A percentile compares a stretch with the other conserved stretches of the same genome.
Evolutionary conservation across 2,888 invertebrate genomes (phyloP).

Genomic region (Acronicta psi): DNA sequence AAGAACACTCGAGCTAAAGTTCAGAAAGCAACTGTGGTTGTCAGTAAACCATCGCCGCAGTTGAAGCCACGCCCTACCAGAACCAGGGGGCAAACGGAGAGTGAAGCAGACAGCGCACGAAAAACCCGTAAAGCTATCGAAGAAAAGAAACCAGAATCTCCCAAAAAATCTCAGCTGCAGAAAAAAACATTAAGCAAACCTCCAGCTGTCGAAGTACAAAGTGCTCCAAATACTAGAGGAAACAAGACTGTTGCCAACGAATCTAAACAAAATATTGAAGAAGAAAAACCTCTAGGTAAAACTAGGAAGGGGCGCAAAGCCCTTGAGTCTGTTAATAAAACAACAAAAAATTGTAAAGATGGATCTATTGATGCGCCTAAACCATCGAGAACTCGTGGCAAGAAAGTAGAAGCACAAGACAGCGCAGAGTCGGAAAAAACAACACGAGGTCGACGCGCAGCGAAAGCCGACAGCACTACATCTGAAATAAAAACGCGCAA

Average conservation of each 20-base stretch:
- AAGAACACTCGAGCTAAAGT: constrained; percentile 64
- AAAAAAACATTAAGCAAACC: constrained; percentile 19
- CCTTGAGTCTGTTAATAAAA: constrained; percentile 23
- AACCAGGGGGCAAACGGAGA: constrained; percentile 17
- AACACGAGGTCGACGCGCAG: constrained; percentile 39
- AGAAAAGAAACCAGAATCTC: constrained; percentile 50
- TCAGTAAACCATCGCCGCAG: constrained; percentile 67
- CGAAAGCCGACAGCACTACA: constrained; percentile 13
- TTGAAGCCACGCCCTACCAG: constrained; percentile 60
- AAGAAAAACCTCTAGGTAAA: constrained; percentile 19
- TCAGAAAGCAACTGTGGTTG: constrained; percentile 56
- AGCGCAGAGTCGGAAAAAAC: constrained; percentile 38
- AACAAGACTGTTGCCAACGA: constrained; percentile 31
- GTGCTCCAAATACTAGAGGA: constrained; percentile 44
- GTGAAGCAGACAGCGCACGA: constrained; percentile 26
- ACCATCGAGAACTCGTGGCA: constrained; percentile 48
- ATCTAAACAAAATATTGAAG: constrained; percentile 12
- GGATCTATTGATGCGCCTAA: constrained; percentile 35
- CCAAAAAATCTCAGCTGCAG: constrained; percentile 51
- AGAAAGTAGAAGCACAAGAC: constrained; percentile 49
- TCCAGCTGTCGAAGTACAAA: constrained; percentile 17
- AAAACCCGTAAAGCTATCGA: constrained; percentile 46
- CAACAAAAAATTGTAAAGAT: constrained; percentile 33
- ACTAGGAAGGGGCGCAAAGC: constrained; percentile 48
- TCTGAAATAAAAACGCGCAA: constrained; percentile 53